phyloP scores from a whole-genome alignment of 2,888 invertebrate genomes.

The Terebella lapidaria region DNA sequence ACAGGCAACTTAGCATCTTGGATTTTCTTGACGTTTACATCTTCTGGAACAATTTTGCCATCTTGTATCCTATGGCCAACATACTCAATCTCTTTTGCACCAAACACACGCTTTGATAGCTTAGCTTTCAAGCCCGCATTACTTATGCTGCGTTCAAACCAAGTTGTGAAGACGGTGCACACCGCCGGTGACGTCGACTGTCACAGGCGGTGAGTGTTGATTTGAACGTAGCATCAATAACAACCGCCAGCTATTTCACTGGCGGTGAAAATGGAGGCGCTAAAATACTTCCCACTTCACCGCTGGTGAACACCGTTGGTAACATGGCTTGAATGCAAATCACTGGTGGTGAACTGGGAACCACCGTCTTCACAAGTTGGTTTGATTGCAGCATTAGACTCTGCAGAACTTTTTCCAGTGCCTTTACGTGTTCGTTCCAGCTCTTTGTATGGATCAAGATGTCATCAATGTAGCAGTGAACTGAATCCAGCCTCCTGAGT shows the following conservation, averaged over 20 bases:
- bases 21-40: slow-evolving; percentile 5
- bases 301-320: no score
- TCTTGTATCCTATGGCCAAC: slow-evolving; percentile 6
- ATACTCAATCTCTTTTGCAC: slow-evolving; percentile 1
- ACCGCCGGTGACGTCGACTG: no score
- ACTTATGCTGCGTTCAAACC: neutral
- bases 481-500: neutral
- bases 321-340: no score
- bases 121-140: neutral
- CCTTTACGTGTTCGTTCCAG: neutral
- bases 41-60: neutral
- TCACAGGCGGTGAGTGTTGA: no score
- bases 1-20: neutral
- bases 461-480: slow-evolving; percentile 5
- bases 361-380: no score
- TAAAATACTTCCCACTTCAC: no score
- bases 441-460: neutral
- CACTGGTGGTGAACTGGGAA: no score
- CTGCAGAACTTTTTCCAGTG: neutral
- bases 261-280: no score
- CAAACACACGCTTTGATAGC: slow-evolving; percentile 9
- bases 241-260: no score
- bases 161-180: no score
- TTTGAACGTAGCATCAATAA: no score
- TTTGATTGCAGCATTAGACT: no score